A percentile compares a stretch with the other conserved stretches of the same genome.
phyloP scores from a whole-genome alignment of 2,113 vertebrate genomes.

The Marmota monax region DNA sequence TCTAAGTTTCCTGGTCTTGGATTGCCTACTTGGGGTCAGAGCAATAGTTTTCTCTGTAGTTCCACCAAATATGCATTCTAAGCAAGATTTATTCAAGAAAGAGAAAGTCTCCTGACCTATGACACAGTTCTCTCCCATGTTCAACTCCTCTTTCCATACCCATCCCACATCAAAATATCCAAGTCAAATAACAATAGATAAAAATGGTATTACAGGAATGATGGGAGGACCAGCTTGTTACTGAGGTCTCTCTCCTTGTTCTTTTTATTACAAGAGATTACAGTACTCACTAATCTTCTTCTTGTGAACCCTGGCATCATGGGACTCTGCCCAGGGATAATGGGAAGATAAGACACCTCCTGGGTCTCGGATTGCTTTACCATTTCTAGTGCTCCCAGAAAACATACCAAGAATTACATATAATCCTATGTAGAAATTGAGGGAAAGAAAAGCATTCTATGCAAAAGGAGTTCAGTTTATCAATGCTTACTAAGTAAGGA shows the following conservation, averaged over 20 bases:
- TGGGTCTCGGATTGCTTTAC: not conserved
- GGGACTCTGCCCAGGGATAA: not conserved
- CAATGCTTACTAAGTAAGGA: conserved; percentile 9
- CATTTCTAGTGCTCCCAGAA: not conserved
- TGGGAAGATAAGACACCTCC: not conserved
- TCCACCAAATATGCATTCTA: not conserved
- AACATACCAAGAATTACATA: not conserved
- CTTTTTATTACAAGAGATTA: not conserved
- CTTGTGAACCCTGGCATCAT: not conserved
- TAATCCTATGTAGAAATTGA: not conserved
- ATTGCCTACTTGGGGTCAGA: not conserved
- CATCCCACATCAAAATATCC: not conserved
- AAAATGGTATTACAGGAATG: not conserved
- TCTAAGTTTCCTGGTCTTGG: not conserved
- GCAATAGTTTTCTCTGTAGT: not conserved
- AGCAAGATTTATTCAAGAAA: not conserved
- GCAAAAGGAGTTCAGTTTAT: not conserved
- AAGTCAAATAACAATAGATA: not conserved
- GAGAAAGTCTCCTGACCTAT: not conserved
- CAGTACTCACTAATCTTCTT: not conserved
- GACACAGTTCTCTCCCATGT: not conserved
- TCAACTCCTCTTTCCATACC: not conserved
- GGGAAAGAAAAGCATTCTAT: not conserved
- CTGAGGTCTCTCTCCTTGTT: not conserved
- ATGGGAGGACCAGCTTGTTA: not conserved